A percentile compares a stretch with the other conserved stretches of the same genome.
Evolutionary conservation across 1,140 invertebrate genomes (phyloP).

Genomic region (Macrobrachium nipponense): DNA sequence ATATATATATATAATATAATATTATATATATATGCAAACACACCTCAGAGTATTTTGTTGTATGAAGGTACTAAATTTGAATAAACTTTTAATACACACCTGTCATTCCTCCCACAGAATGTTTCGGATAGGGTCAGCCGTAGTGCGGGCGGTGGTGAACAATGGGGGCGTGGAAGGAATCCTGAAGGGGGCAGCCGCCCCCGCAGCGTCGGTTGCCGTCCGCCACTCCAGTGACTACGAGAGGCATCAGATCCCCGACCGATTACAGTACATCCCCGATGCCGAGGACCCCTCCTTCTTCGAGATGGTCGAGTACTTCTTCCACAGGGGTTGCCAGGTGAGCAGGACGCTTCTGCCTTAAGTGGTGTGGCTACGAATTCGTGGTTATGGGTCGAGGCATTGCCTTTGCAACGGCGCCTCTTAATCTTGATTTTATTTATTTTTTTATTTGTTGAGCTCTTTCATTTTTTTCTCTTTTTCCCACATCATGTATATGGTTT

Average conservation of each 20-base stretch:
- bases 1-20: neutral
- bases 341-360: slow-evolving; percentile 65
- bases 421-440: too few species aligned
- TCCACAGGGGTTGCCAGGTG: slow-evolving; percentile 83
- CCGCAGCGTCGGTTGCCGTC: neutral
- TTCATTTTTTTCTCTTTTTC: too few species aligned
- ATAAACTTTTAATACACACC: neutral
- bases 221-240: slow-evolving; percentile 48
- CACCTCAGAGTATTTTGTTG: too few species aligned
- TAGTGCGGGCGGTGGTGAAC: slow-evolving; percentile 29
- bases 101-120: slow-evolving; percentile 11
- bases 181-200: slow-evolving; percentile 15
- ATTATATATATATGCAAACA: neutral
- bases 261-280: slow-evolving; percentile 81
- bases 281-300: slow-evolving; percentile 86
- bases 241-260: slow-evolving; percentile 61
- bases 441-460: too few species aligned
- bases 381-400: too few species aligned
- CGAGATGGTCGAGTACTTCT: slow-evolving; percentile 97
- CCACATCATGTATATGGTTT: too few species aligned
- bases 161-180: slow-evolving; percentile 27
- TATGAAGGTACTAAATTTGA: too few species aligned
- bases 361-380: too few species aligned
- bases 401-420: too few species aligned
- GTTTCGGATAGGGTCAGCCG: slow-evolving; percentile 45